Percentiles rank a stretch among this genome's conserved stretches.
Conservation (phyloP, 2,888 invertebrate genomes). For the Amphimallon solstitiale region DNA sequence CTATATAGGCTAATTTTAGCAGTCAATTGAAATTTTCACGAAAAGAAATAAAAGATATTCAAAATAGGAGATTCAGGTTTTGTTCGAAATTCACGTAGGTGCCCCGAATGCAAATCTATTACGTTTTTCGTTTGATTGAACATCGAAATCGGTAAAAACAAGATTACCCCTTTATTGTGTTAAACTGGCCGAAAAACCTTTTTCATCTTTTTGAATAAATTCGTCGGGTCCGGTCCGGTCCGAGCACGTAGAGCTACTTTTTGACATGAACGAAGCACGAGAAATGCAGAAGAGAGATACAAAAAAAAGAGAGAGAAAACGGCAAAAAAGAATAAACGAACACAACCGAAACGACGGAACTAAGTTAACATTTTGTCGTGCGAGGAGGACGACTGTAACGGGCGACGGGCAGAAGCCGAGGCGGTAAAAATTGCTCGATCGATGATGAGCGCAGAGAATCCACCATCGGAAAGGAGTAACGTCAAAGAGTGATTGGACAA, state of each 20-base stretch:
- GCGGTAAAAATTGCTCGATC: slow-evolving; percentile 36
- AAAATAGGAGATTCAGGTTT: no score
- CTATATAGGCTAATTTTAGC: no score
- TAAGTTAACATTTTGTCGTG: slow-evolving; percentile 14
- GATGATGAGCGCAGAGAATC: slow-evolving; percentile 11
- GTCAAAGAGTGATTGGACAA: slow-evolving; percentile 42
- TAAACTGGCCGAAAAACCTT: slow-evolving; percentile 20
- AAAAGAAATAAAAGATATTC: no score
- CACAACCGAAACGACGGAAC: neutral
- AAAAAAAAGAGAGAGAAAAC: neutral
- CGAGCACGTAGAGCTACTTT: neutral
- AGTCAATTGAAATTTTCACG: no score
- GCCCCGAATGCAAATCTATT: no score
- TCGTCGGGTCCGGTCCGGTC: neutral
- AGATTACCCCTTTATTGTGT: slow-evolving; percentile 24
- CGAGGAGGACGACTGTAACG: neutral
- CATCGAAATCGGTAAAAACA: slow-evolving; percentile 8
- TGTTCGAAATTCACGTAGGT: no score
- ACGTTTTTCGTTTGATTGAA: slow-evolving; percentile 8
- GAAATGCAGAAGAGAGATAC: no score
- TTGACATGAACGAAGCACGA: neutral
- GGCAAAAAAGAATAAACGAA: neutral
- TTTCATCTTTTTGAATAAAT: slow-evolving; percentile 28
- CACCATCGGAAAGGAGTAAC: slow-evolving; percentile 19
- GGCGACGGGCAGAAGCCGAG: neutral